These are phyloP conservation scores for Hylyphantes graminicola DNA, from an alignment of 1,140 invertebrate genomes.

Conservation along the genomic window DNA sequence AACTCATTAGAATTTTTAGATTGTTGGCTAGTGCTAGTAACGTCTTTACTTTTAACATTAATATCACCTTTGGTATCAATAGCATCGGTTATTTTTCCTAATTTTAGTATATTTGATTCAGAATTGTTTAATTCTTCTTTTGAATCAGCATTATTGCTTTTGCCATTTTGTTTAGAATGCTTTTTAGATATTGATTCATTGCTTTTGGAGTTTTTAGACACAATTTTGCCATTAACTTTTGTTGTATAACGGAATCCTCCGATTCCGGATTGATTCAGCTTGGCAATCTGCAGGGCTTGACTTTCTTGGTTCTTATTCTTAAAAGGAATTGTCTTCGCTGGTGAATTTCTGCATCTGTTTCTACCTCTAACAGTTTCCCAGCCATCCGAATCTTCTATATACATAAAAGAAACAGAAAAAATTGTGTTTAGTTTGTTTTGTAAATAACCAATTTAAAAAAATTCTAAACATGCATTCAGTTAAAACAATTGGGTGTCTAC, in stretches of 20 bases:
- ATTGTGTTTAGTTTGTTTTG: too few relatives aligned
- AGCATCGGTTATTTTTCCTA: neutral
- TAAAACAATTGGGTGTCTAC: too few relatives aligned
- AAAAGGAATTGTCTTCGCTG: conserved; percentile 64
- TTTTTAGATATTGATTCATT: conserved; percentile 6
- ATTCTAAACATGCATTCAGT: too few relatives aligned
- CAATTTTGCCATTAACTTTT: conserved; percentile 30
- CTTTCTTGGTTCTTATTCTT: conserved; percentile 9
- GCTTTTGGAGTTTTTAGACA: conserved; percentile 11
- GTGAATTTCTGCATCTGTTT: conserved; percentile 65
- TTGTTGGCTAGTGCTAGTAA: neutral
- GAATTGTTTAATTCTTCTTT: neutral
- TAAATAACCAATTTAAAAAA: too few relatives aligned
- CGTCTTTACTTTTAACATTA: neutral
- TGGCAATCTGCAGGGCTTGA: conserved; percentile 32
- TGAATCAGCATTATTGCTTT: neutral
- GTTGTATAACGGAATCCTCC: conserved; percentile 51
- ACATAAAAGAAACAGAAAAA: neutral
- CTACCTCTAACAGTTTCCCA: conserved; percentile 76
- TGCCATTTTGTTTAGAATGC: conserved; percentile 3
- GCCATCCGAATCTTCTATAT: conserved; percentile 70
- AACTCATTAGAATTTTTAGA: neutral
- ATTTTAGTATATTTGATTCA: neutral
- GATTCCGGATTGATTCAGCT: conserved; percentile 34
- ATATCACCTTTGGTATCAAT: neutral